Evolutionary conservation across 2,888 invertebrate species (phyloP).

Genomic region (Cheilosia vulpina): DNA sequence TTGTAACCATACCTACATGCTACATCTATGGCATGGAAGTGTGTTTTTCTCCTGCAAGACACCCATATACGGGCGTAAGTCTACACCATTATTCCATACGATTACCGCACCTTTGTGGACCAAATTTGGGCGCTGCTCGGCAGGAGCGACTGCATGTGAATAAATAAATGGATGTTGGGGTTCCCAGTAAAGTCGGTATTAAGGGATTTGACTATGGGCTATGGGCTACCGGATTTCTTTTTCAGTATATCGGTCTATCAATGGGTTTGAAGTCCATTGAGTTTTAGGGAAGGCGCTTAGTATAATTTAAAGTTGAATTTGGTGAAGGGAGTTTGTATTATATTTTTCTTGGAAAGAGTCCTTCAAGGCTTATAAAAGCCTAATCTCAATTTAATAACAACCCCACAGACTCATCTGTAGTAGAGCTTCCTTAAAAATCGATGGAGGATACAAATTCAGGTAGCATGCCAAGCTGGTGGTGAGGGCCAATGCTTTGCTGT

Average conservation of each 20-base stretch:
- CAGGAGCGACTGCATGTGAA: background rate
- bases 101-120: slow-evolving; percentile 22
- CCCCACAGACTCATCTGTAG: too few relatives aligned
- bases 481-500: too few relatives aligned
- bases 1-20: slow-evolving; percentile 1
- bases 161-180: slow-evolving; percentile 42
- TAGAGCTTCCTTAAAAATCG: too few relatives aligned
- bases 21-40: background rate
- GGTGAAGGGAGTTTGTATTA: too few relatives aligned
- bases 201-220: background rate
- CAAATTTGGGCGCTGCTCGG: background rate
- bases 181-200: slow-evolving; percentile 3
- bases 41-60: slow-evolving; percentile 2
- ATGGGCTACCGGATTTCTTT: background rate
- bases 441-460: too few relatives aligned
- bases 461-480: too few relatives aligned
- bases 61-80: background rate
- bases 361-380: too few relatives aligned
- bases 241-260: background rate
- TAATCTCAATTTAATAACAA: too few relatives aligned
- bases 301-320: too few relatives aligned
- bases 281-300: background rate
- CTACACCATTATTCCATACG: slow-evolving; percentile 3
- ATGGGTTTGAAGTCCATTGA: background rate
- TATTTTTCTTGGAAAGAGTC: too few relatives aligned